Evolutionary conservation across 2,888 invertebrate species (phyloP), one percentile per base, ranked within the genome.

Genomic region (Tachina grossa): DNA sequence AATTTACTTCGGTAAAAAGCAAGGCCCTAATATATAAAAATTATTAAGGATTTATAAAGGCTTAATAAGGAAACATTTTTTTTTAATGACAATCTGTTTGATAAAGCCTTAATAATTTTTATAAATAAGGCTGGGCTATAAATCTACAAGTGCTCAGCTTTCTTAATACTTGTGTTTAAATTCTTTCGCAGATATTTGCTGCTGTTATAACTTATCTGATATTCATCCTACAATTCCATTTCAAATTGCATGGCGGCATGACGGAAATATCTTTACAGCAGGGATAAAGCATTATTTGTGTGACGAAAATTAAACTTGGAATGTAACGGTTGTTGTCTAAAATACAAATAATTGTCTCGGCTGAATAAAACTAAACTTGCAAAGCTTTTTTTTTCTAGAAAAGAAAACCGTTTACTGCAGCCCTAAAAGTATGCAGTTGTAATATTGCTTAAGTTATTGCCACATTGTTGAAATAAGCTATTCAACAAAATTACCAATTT

Each of bases 141-240:
- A n/a, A n/a, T n/a, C n/a, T n/a, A n/a, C n/a, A n/a, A n/a, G n/a
- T n/a, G n/a, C n/a, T n/a, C n/a, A n/a, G n/a, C 8, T 61, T 65
- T 9, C 11, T 9, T 45, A 66, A 51, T 16, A 31, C 31, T 3
- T 69, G 19, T 66, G 3, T 59, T 55, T 65, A n/a, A 57, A 41
- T 14, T 22, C 16, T n/a, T 82, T 63, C 4, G n/a, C 55, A 90
- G 90, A 89, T 90, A 53, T 87, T 89, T 57, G 89, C 89, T 31
- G 89, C 90, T 39, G 89, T 89, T 6, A 90, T 89, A 11, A 90
- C 90, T 1, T 90, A 90, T 75, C 76, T 90, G 13, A 88, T 90
- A 14, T 89, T 90, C 14, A 89, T 90, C n/a, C 89, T 90, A 41
- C 90, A 90, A 59, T 89, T 90, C n/a, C 89, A 89, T 71, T 74